A percentile compares a stretch with the other conserved stretches of the same genome.
Conservation (phyloP, 2,888 invertebrate species). For the Priocnemis perturbator region DNA sequence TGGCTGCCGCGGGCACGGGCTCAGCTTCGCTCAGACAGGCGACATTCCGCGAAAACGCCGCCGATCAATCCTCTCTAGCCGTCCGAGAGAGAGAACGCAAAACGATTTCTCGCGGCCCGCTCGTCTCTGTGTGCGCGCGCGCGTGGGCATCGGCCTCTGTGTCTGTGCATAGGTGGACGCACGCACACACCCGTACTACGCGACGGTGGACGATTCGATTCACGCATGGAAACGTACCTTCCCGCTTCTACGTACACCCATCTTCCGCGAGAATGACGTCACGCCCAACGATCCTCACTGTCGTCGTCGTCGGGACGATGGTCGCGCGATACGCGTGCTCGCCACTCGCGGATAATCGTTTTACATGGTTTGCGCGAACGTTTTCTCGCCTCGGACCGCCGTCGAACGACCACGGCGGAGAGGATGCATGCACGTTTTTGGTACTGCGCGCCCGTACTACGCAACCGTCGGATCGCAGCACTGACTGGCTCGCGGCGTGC, state of each 20-base stretch:
- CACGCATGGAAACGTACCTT: conserved; percentile 17
- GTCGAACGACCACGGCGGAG: conserved; percentile 33
- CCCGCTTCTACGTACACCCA: conserved; percentile 1
- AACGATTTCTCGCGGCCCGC: neutral
- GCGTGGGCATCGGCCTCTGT: neutral
- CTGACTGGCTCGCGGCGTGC: conserved; percentile 17
- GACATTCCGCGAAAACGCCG: conserved; percentile 27
- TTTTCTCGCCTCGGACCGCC: conserved; percentile 26
- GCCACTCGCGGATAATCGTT: conserved; percentile 17
- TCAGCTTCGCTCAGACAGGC: conserved; percentile 9
- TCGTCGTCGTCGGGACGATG: conserved; percentile 18
- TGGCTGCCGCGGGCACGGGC: neutral
- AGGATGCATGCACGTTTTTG: conserved; percentile 48
- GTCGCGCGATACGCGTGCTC: neutral
- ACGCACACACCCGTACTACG: neutral
- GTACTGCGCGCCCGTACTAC: conserved; percentile 41
- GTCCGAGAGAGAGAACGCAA: conserved; percentile 8
- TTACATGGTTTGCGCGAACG: conserved; percentile 35
- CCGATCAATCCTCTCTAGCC: conserved; percentile 18
- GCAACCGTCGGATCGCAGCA: conserved; percentile 23
- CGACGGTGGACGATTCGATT: conserved; percentile 13
- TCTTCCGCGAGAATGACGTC: conserved; percentile 14
- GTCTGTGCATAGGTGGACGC: conserved; percentile 8
- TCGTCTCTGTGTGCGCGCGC: conserved; percentile 1
- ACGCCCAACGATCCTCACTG: conserved; percentile 16